phyloP scores from a whole-genome alignment of 64 coral and sea anemone genomes.

The Trachythela sp. region DNA sequence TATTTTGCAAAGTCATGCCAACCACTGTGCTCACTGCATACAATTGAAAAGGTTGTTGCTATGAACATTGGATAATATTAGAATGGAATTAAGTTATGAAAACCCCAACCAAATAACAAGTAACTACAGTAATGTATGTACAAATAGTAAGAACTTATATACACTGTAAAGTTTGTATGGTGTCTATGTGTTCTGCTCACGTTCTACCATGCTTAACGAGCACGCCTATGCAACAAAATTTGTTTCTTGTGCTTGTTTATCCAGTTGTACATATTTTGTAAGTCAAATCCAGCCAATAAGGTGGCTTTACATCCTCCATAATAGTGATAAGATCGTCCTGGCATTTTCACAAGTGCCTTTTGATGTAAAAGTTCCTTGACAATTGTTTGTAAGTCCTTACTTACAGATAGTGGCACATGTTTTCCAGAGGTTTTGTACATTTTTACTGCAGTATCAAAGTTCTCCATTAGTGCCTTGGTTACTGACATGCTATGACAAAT shows the following conservation, averaged over 20 bases:
- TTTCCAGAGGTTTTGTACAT: background rate
- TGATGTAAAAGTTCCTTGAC: background rate
- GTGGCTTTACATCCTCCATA: background rate
- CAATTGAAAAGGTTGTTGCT: too few relatives aligned
- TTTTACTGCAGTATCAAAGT: background rate
- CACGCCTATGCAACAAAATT: background rate
- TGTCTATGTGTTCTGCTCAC: too few relatives aligned
- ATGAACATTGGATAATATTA: too few relatives aligned
- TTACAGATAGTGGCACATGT: background rate
- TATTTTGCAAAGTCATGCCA: too few relatives aligned
- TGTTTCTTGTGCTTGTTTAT: conserved; percentile 5
- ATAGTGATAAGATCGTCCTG: background rate
- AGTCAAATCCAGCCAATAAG: background rate
- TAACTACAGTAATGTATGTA: too few relatives aligned
- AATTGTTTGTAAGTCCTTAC: background rate
- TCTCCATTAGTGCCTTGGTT: background rate
- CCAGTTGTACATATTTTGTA: background rate
- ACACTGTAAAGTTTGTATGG: too few relatives aligned
- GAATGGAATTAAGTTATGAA: too few relatives aligned
- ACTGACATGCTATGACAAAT: conserved; percentile 2
- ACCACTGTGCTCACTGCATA: too few relatives aligned
- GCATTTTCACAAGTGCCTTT: background rate
- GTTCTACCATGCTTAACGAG: background rate
- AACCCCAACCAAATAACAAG: too few relatives aligned
- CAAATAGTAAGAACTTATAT: too few relatives aligned